Base-by-base conservation (phyloP, 2,888 invertebrate species). In the Thereva unica region DNA sequence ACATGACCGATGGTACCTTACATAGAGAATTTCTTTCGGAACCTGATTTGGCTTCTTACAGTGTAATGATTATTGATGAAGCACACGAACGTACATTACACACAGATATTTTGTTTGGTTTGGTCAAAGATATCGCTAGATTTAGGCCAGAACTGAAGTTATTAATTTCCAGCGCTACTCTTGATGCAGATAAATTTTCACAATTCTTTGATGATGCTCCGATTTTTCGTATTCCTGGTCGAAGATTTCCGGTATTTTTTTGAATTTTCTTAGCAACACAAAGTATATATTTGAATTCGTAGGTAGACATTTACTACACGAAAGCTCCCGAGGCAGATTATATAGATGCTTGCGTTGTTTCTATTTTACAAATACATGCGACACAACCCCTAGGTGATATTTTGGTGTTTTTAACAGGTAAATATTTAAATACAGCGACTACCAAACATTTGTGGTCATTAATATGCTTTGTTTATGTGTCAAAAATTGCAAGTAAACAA, bases 311-410 rank as follows among this genome's bases (percentile, higher is more conserved):
- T 75, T 99, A 95, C 80, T 99, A 99, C 78, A 99, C 99, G 0
- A 96, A 97, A 84, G 97, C 98, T 0, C 99, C 99, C 0, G 99
- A 99, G 83, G 97, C 98, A 1, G 97, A 99, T 83, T 99, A 98
- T 79, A 90, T 99, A 55, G 97, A 99, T 80, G 98, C 98, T 0
- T 91, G 95, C 78, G 96, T 97, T n/a, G 95, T 97, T 1, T 95
- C 97, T 0, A 89, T 99, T 40, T 83, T 99, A 71, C 99, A 99
- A 83, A 99, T 99, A 73, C 99, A 99, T 82, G 92, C 96, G 5
- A 97, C 97, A 0, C 98, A 99, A 80, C 94, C 97, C 0, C 82
- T 91, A 23, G 99, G 99, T 1, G 99, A 99, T 80, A 88, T 99
- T 75, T 84, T 99, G 34, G 97, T 98, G 0, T 99, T 99, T 81